Percentiles rank a stretch among this genome's conserved stretches.
Conservation (phyloP, 2,113 vertebrate genomes). For the Gallinago media region DNA sequence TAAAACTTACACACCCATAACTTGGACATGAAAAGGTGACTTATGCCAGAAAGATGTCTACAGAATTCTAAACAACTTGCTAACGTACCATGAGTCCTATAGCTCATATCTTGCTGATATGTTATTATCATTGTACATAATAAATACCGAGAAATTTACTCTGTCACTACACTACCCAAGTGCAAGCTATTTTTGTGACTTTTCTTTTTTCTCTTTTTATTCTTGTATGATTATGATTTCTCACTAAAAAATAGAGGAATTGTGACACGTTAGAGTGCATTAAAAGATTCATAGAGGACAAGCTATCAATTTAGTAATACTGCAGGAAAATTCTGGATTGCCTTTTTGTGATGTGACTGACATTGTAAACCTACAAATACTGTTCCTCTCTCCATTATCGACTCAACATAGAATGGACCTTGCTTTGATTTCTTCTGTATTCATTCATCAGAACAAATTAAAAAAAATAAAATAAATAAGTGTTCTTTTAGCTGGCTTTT, state of each 20-base stretch:
- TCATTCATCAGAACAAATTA: not conserved
- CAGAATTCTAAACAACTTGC: not conserved
- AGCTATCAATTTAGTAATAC: not conserved
- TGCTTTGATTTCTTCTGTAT: not conserved
- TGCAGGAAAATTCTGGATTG: not conserved
- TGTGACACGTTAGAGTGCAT: not conserved
- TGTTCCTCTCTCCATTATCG: not conserved
- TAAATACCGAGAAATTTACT: not conserved
- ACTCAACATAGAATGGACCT: not conserved
- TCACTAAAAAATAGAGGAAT: not conserved
- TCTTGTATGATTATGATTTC: not conserved
- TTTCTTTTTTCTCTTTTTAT: not conserved
- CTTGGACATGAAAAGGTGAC: not conserved
- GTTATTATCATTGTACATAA: not conserved
- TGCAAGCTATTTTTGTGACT: not conserved
- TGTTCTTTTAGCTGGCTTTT: not conserved
- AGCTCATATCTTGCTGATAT: not conserved
- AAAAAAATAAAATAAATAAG: not conserved
- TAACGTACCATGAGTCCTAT: not conserved
- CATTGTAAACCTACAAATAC: not conserved
- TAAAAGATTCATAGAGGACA: not conserved
- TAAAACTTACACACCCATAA: not conserved
- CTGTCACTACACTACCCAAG: not conserved
- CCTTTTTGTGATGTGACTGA: not conserved
- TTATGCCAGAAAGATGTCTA: not conserved